phyloP scores from a whole-genome alignment of 2,797 vertebrate genomes.

The Spatula clypeata region DNA sequence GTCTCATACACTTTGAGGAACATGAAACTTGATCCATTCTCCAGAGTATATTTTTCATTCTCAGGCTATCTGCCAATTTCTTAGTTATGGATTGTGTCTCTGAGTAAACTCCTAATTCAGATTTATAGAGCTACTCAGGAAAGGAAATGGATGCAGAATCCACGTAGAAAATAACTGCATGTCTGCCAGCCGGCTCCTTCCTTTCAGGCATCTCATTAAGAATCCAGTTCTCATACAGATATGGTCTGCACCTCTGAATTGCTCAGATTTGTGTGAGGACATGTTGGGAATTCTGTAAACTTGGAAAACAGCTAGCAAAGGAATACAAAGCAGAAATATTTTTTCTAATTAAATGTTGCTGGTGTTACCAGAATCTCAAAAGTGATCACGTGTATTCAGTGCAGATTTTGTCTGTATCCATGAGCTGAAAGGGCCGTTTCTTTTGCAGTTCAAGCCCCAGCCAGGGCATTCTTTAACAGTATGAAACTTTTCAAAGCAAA shows the following conservation, averaged over 20 bases:
- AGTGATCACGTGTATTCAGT: neutral
- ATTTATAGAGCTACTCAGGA: neutral
- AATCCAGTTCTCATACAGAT: neutral
- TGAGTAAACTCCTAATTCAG: conserved; percentile 1
- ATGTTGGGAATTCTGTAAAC: neutral
- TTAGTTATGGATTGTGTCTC: neutral
- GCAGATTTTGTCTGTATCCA: neutral
- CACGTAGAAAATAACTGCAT: neutral
- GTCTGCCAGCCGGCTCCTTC: neutral
- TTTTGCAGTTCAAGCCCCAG: neutral
- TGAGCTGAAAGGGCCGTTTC: neutral
- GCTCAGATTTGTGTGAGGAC: neutral
- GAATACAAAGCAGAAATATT: neutral
- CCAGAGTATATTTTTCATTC: conserved; percentile 16
- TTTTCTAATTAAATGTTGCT: neutral
- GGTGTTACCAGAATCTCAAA: neutral
- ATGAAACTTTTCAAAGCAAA: conserved; percentile 45
- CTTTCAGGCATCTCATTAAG: neutral
- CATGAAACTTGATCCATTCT: neutral
- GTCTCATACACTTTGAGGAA: neutral
- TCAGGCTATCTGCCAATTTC: neutral
- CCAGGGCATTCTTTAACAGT: neutral
- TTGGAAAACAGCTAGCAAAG: neutral
- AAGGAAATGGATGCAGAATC: conserved; percentile 8
- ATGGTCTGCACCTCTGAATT: neutral